Conservation (phyloP, 2,113 vertebrate genomes). For the Odontesthes bonariensis region DNA sequence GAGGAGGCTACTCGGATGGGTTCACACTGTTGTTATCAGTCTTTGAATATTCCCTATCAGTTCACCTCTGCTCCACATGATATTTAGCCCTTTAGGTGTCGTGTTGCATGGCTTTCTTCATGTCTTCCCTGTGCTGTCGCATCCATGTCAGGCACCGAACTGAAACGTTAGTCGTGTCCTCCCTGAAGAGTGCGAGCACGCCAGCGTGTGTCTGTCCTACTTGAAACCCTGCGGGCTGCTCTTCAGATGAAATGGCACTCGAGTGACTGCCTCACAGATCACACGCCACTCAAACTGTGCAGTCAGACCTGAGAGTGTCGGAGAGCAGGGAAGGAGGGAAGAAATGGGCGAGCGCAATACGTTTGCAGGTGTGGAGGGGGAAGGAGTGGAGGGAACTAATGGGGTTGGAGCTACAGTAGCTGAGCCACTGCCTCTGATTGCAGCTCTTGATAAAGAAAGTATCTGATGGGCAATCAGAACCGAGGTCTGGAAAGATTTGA, state of each 20-base stretch:
- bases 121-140: too few species aligned
- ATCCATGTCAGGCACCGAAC: neutral
- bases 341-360: conserved; percentile 11
- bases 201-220: neutral
- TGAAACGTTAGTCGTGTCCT: neutral
- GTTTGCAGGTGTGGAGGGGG: conserved; percentile 7
- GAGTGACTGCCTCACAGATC: conserved; percentile 48
- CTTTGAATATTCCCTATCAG: too few species aligned
- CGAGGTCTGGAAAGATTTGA: conserved; percentile 43
- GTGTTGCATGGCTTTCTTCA: too few species aligned
- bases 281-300: conserved; percentile 34
- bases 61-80: too few species aligned
- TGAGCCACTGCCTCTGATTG: conserved; percentile 50
- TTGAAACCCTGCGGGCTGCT: conserved; percentile 38
- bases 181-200: neutral
- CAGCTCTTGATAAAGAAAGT: conserved; percentile 48
- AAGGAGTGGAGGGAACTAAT: conserved; percentile 27
- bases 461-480: conserved; percentile 62
- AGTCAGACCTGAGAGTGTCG: conserved; percentile 32
- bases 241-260: conserved; percentile 37
- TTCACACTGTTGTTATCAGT: too few species aligned
- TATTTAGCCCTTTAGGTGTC: too few species aligned
- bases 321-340: conserved; percentile 14
- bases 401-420: conserved; percentile 46
- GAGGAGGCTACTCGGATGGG: too few species aligned